phyloP scores from a whole-genome alignment of 2,888 invertebrate species.

The Hipparchia semele region DNA sequence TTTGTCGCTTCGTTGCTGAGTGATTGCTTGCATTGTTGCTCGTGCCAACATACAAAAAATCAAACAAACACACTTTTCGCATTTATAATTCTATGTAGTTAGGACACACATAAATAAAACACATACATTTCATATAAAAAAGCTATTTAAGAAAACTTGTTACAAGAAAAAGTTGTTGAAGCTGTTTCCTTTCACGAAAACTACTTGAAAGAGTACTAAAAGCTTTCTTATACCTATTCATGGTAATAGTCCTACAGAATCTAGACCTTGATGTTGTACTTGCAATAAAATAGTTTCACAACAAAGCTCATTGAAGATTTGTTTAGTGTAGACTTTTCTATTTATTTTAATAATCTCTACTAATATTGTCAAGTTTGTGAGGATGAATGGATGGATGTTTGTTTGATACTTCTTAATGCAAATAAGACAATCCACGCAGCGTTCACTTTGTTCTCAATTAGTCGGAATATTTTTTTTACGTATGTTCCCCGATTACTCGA shows the following conservation, averaged over 20 bases:
- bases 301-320: not conserved
- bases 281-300: not conserved
- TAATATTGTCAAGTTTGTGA: no score
- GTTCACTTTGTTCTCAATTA: no score
- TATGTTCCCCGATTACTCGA: no score
- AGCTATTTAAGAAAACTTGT: conserved; percentile 1
- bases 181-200: conserved; percentile 1
- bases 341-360: not conserved
- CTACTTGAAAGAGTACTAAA: conserved; percentile 26
- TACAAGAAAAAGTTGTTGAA: conserved; percentile 4
- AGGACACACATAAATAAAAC: not conserved
- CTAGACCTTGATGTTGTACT: not conserved
- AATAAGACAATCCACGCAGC: no score
- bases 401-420: no score
- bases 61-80: no score
- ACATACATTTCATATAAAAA: not conserved
- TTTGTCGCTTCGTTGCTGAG: no score
- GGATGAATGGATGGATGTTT: no score
- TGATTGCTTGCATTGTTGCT: no score
- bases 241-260: conserved; percentile 22
- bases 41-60: no score
- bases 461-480: no score
- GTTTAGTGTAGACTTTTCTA: not conserved
- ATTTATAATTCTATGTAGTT: no score
- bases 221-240: conserved; percentile 28